Conservation (phyloP, 2,113 vertebrate genomes). For the Labeo catla region DNA sequence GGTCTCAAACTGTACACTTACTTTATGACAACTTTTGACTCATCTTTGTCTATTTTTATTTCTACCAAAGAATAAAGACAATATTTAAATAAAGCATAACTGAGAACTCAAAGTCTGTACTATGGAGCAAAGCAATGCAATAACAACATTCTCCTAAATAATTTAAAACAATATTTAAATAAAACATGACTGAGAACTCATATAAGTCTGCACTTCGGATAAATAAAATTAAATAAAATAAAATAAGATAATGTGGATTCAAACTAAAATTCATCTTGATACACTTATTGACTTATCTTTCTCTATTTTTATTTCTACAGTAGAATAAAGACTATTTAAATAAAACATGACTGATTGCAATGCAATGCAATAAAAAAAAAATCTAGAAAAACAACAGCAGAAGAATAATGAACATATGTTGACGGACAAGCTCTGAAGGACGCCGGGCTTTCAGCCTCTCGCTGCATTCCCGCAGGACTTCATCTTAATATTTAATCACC, state of each 20-base stretch:
- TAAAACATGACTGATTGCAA: background rate
- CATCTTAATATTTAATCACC: slow-evolving; percentile 43
- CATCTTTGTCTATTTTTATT: too few relatives aligned
- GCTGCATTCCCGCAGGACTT: background rate
- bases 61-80: too few relatives aligned
- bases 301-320: background rate
- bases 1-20: background rate
- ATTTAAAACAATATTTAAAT: too few relatives aligned
- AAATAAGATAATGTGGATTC: background rate
- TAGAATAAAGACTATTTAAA: too few relatives aligned
- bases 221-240: too few relatives aligned
- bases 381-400: too few relatives aligned
- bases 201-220: too few relatives aligned
- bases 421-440: background rate
- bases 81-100: too few relatives aligned
- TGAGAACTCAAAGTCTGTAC: too few relatives aligned
- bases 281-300: background rate
- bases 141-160: too few relatives aligned
- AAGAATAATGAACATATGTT: background rate
- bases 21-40: too few relatives aligned
- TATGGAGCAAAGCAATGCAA: too few relatives aligned
- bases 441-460: background rate
- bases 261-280: background rate
- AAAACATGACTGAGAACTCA: background rate
- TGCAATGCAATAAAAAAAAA: background rate